phyloP scores from a whole-genome alignment of 2,113 vertebrate genomes.

The Solea solea region DNA sequence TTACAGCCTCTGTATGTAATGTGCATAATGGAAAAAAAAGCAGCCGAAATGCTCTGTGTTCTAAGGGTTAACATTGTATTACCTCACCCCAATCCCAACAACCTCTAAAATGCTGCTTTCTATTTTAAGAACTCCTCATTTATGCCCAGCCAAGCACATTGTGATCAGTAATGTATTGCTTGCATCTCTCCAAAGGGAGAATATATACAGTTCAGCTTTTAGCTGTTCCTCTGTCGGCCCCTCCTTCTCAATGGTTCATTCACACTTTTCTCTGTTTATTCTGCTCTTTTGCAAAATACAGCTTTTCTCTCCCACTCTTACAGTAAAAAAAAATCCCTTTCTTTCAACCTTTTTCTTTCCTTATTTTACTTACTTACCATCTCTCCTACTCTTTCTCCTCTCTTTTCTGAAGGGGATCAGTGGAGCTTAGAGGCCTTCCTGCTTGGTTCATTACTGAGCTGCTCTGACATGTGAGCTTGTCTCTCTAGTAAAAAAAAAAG shows the following conservation, averaged over 20 bases:
- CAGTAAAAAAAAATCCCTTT: conserved; percentile 47
- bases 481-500: conserved; percentile 54
- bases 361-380: conserved; percentile 18
- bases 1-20: too few relatives aligned
- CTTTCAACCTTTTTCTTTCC: conserved; percentile 44
- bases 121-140: conserved; percentile 73
- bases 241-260: conserved; percentile 41
- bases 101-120: conserved; percentile 63
- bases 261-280: conserved; percentile 58
- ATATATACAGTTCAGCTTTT: conserved; percentile 52
- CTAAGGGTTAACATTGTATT: conserved; percentile 58
- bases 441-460: conserved; percentile 71
- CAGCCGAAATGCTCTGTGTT: too few relatives aligned
- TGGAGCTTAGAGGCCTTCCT: conserved; percentile 73
- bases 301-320: conserved; percentile 5
- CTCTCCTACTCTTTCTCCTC: conserved; percentile 40
- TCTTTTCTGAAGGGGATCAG: conserved; percentile 68
- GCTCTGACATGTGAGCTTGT: conserved; percentile 58
- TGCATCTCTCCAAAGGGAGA: conserved; percentile 22
- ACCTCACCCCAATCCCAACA: conserved; percentile 67
- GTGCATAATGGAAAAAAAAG: too few relatives aligned
- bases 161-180: conserved; percentile 74
- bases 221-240: conserved; percentile 15
- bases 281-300: conserved; percentile 15
- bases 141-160: conserved; percentile 77